A percentile compares a stretch with the other conserved stretches of the same genome.
phyloP scores from a whole-genome alignment of 2,113 vertebrate species.

The Eulacestoma nigropectus region DNA sequence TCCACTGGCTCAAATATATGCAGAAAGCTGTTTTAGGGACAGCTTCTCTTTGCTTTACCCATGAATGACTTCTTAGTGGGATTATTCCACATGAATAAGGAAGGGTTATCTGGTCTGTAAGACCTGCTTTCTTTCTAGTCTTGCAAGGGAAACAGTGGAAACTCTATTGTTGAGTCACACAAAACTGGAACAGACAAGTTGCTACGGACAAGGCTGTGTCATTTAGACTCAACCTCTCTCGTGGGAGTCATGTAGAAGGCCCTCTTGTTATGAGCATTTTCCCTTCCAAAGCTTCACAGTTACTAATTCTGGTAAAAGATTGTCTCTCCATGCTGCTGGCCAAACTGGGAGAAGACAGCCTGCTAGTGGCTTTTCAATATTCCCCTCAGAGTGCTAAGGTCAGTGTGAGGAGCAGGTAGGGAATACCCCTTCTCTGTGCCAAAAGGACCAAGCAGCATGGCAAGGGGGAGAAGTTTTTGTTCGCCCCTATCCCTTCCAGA shows the following conservation, averaged over 20 bases:
- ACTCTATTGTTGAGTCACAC: constrained; percentile 32
- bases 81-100: constrained; percentile 62
- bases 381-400: neutral
- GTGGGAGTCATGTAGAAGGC: neutral
- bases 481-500: neutral
- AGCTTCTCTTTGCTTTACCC: constrained; percentile 57
- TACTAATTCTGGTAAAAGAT: neutral
- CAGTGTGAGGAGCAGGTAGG: neutral
- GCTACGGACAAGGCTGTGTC: neutral
- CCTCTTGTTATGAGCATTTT: neutral
- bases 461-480: neutral
- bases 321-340: neutral
- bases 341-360: neutral
- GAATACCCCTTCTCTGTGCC: accelerated
- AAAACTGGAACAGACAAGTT: constrained; percentile 45
- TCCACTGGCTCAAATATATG: neutral
- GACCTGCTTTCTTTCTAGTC: constrained; percentile 48
- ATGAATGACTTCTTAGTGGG: constrained; percentile 57
- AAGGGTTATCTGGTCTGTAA: constrained; percentile 59
- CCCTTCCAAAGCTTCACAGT: neutral
- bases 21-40: constrained; percentile 49
- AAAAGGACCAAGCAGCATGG: neutral
- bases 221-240: neutral
- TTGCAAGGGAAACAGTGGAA: constrained; percentile 58
- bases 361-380: neutral